These are phyloP conservation scores for Myxocyprinus asiaticus DNA, from an alignment of 2,113 vertebrate genomes.

Conservation along the genomic window DNA sequence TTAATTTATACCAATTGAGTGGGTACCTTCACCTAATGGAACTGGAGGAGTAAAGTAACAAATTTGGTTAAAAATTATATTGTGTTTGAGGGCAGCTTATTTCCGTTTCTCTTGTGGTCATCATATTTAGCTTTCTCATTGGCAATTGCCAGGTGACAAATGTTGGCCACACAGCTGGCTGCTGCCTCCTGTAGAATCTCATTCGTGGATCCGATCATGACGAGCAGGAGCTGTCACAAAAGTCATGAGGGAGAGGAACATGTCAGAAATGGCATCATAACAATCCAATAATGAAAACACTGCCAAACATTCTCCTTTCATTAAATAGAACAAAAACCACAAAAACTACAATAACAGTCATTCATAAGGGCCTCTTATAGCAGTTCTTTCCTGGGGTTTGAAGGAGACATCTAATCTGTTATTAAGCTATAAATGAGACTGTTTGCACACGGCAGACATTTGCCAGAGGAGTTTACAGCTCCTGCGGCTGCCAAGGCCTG, in stretches of 20 bases:
- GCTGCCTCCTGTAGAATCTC: constrained; percentile 86
- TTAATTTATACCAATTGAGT: neutral
- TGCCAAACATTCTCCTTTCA: constrained; percentile 35
- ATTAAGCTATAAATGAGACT: constrained; percentile 44
- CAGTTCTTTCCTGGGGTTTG: constrained; percentile 33
- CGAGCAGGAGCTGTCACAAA: constrained; percentile 79
- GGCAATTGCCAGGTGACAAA: constrained; percentile 83
- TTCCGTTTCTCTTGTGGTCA: neutral
- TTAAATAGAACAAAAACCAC: constrained; percentile 14
- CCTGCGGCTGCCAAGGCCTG: constrained; percentile 29
- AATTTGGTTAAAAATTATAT: neutral
- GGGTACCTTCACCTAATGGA: neutral
- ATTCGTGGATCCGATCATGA: constrained; percentile 85
- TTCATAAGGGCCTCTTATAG: constrained; percentile 20
- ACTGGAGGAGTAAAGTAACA: neutral
- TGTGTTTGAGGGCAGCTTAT: neutral
- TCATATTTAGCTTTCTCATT: constrained; percentile 81
- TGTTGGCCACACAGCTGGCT: constrained; percentile 89
- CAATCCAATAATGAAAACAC: constrained; percentile 17
- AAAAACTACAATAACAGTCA: constrained; percentile 27
- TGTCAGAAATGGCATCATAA: constrained; percentile 26
- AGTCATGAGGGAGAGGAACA: neutral
- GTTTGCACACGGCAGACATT: constrained; percentile 28
- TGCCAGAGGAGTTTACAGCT: constrained; percentile 35
- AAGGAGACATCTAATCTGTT: constrained; percentile 43